Evolutionary conservation across 2,888 invertebrate species (phyloP).

Genomic region (Bellardia pandia): DNA sequence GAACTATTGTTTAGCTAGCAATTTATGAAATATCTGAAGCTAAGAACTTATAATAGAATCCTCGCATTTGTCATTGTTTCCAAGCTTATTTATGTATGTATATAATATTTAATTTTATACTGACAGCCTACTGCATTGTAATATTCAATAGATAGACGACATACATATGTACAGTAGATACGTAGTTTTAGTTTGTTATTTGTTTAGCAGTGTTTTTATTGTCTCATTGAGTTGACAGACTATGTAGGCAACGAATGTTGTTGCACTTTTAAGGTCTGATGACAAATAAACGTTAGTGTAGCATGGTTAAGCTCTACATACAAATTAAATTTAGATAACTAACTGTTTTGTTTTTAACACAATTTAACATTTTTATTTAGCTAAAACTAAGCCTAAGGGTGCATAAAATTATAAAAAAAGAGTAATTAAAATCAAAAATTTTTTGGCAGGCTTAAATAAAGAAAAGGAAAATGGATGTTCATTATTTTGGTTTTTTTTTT

Average conservation of each 20-base stretch:
- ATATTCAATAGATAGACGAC: background rate
- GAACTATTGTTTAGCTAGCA: too few relatives aligned
- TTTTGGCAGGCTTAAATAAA: background rate
- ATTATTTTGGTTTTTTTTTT: constrained; percentile 13
- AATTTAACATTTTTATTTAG: background rate
- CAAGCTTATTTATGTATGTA: background rate
- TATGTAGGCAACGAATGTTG: background rate
- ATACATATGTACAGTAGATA: too few relatives aligned
- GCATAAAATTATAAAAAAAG: background rate
- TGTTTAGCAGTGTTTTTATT: background rate
- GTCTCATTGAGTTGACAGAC: background rate
- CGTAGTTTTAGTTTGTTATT: background rate
- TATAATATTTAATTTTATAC: background rate
- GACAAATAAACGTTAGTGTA: background rate
- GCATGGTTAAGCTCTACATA: background rate
- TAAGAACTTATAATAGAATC: background rate
- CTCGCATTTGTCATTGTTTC: background rate
- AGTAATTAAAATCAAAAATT: background rate
- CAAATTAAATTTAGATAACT: constrained; percentile 20
- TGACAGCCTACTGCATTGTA: constrained; percentile 28
- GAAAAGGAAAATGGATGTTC: background rate
- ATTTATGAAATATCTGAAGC: background rate
- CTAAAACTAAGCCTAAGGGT: background rate
- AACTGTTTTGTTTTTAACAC: background rate
- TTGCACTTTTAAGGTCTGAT: constrained; percentile 46